Evolutionary conservation across 2,888 invertebrate species (phyloP).

Genomic region (Drosophila monieri): DNA sequence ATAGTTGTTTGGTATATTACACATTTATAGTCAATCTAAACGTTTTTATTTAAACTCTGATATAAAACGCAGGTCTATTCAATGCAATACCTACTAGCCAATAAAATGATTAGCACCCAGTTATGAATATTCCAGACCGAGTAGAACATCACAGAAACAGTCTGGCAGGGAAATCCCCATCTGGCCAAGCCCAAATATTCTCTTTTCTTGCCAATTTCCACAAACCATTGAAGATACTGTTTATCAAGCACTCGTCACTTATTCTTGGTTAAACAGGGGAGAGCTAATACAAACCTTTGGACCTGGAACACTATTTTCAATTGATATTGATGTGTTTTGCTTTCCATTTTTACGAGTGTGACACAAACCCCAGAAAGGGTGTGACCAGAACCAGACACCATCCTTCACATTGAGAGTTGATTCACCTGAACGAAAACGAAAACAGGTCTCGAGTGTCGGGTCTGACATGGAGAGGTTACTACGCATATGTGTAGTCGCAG

Average conservation of each 20-base stretch:
- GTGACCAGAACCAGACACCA: constrained; percentile 47
- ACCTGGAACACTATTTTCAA: neutral
- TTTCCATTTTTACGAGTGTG: constrained; percentile 1
- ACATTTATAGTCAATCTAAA: too few relatives aligned
- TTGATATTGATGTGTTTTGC: neutral
- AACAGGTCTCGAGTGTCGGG: constrained; percentile 46
- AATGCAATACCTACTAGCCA: neutral
- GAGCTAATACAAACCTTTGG: neutral
- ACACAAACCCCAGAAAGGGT: constrained; percentile 23
- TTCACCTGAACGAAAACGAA: constrained; percentile 54
- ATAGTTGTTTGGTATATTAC: too few relatives aligned
- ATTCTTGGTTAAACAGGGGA: constrained; percentile 22
- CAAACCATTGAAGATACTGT: neutral
- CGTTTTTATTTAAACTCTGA: too few relatives aligned
- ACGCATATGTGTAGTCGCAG: constrained; percentile 10
- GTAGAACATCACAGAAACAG: neutral
- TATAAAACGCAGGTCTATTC: neutral
- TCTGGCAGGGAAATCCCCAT: neutral
- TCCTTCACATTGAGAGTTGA: constrained; percentile 75
- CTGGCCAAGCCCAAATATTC: neutral
- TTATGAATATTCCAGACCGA: neutral
- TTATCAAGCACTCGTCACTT: neutral
- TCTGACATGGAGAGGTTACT: constrained; percentile 20
- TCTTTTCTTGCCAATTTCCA: neutral
- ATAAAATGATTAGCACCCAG: constrained; percentile 2